Conservation (phyloP, 2,113 vertebrate genomes). For the Rhinogobius similis region DNA sequence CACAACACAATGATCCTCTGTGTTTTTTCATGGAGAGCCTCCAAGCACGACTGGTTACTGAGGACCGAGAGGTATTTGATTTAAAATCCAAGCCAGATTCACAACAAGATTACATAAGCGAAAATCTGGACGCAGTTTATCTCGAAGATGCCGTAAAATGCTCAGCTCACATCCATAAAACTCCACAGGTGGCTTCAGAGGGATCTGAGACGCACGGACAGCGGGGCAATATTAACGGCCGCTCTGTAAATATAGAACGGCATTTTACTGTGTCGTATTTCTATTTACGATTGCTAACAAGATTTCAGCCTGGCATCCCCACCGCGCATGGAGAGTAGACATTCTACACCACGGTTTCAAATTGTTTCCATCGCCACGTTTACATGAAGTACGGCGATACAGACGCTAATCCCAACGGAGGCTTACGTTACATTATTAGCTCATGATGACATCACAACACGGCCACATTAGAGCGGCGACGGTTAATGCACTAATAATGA, state of each 20-base stretch:
- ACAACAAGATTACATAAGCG: conserved; percentile 60
- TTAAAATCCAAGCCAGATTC: conserved; percentile 52
- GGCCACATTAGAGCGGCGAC: too few species aligned
- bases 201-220: conserved; percentile 17
- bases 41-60: conserved; percentile 52
- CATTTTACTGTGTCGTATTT: conserved; percentile 33
- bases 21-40: conserved; percentile 51
- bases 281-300: conserved; percentile 35
- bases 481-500: too few species aligned
- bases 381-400: neutral
- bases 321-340: conserved; percentile 4
- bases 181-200: conserved; percentile 3
- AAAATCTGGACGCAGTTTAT: conserved; percentile 45
- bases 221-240: conserved; percentile 21
- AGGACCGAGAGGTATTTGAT: conserved; percentile 51
- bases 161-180: conserved; percentile 11
- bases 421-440: neutral
- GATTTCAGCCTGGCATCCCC: conserved; percentile 1
- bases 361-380: neutral
- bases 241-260: conserved; percentile 18
- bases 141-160: conserved; percentile 28
- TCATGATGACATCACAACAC: neutral
- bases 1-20: conserved; percentile 53
- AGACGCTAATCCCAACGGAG: neutral
- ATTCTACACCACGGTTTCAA: conserved; percentile 25